Conservation (phyloP, 2,113 vertebrate species). For the Deroptyus accipitrinus region DNA sequence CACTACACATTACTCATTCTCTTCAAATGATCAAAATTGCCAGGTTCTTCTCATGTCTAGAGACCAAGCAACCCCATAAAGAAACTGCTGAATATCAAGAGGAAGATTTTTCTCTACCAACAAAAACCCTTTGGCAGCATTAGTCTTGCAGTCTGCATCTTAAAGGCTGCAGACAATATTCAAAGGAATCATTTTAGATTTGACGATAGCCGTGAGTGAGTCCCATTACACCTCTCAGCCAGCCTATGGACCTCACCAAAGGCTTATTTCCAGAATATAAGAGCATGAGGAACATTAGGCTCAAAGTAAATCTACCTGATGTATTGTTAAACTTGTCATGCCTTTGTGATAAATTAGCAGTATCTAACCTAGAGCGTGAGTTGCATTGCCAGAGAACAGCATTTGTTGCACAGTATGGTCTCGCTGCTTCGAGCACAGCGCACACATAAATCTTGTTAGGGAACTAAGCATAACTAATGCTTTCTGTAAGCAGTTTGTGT, state of each 20-base stretch:
- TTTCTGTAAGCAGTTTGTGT: slow-evolving; percentile 6
- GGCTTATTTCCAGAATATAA: slow-evolving; percentile 33
- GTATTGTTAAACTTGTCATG: slow-evolving; percentile 33
- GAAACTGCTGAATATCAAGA: slow-evolving; percentile 53
- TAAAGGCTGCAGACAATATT: slow-evolving; percentile 55
- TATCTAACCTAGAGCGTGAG: neutral
- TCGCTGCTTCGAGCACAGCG: neutral
- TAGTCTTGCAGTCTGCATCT: slow-evolving; percentile 36
- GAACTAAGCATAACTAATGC: slow-evolving; percentile 32
- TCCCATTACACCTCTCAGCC: slow-evolving; percentile 55
- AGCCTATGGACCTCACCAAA: neutral
- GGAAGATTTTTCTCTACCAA: slow-evolving; percentile 2
- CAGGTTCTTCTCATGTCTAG: slow-evolving; percentile 11
- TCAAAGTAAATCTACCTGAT: slow-evolving; percentile 35
- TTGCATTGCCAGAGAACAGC: neutral
- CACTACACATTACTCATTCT: neutral
- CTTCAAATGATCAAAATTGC: slow-evolving; percentile 44
- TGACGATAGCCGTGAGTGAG: neutral
- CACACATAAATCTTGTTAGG: neutral
- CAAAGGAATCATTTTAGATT: slow-evolving; percentile 52
- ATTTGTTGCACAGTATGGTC: neutral
- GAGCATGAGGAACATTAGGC: slow-evolving; percentile 47
- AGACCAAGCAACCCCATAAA: slow-evolving; percentile 34
- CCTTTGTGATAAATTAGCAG: neutral
- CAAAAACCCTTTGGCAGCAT: slow-evolving; percentile 33